Conservation (phyloP, 2,113 vertebrate genomes). For the Macquaria ambigua region DNA sequence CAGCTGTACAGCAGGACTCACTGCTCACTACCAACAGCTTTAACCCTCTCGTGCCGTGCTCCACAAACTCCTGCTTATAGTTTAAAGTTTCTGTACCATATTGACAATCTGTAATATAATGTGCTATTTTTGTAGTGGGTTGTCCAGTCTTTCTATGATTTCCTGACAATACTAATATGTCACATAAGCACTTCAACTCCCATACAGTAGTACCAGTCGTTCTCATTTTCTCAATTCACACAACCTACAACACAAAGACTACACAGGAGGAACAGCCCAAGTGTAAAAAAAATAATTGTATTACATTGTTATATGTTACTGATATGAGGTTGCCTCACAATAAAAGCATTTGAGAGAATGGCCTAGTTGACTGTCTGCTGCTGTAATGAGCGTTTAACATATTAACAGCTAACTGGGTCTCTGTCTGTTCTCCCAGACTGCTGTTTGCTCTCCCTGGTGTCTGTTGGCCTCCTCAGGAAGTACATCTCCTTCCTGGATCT, state of each 20-base stretch:
- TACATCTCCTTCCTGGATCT: conserved; percentile 92
- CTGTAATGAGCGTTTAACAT: conserved; percentile 20
- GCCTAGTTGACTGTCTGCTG: conserved; percentile 17
- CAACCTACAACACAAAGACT: not conserved
- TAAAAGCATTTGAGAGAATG: not conserved
- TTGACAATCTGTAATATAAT: not conserved
- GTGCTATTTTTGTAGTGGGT: not conserved
- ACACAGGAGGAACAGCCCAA: not conserved
- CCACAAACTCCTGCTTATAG: not conserved
- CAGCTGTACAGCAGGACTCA: conserved; percentile 19
- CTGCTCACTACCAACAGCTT: conserved; percentile 14
- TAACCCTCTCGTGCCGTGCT: conserved; percentile 14
- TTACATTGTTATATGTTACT: not conserved
- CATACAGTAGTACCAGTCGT: not conserved
- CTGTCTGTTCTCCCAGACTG: conserved; percentile 83
- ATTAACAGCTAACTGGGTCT: conserved; percentile 45
- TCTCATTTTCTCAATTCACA: not conserved
- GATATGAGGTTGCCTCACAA: not conserved
- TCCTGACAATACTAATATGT: not conserved
- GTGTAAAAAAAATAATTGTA: not conserved
- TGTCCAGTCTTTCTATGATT: not conserved
- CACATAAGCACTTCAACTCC: not conserved
- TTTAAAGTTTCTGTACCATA: not conserved
- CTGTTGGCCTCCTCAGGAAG: conserved; percentile 90
- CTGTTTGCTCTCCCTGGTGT: conserved; percentile 85